These are phyloP conservation scores for Xiphorhynchus erythropygius DNA, from an alignment of 2,797 vertebrate genomes.

Conservation along the genomic window DNA sequence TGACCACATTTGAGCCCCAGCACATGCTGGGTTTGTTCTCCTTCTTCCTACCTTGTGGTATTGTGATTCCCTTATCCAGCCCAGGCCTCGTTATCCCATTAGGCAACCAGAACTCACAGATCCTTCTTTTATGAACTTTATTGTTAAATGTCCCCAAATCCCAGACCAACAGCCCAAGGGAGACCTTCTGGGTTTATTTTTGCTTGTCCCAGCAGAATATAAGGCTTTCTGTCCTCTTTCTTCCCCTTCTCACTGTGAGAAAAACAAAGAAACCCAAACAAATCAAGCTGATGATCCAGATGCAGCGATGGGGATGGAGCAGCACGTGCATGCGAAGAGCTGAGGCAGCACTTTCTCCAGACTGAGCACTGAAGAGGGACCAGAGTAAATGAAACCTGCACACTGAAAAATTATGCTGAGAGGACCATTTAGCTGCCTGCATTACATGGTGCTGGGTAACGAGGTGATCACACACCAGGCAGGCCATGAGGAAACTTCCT, in stretches of 20 bases:
- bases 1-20: background rate
- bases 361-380: background rate
- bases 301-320: background rate
- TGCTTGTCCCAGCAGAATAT: background rate
- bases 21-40: background rate
- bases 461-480: background rate
- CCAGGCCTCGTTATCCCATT: background rate
- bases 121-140: background rate
- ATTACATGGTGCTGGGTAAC: constrained; percentile 3
- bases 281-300: background rate
- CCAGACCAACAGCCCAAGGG: background rate
- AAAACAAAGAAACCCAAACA: background rate
- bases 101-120: background rate
- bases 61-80: background rate
- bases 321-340: background rate
- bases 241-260: background rate
- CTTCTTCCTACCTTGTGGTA: background rate
- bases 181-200: background rate
- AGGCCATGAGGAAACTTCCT: background rate
- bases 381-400: constrained; percentile 4
- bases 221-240: background rate
- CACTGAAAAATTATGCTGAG: background rate
- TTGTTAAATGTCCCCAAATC: background rate
- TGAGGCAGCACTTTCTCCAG: background rate
- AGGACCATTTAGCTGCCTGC: background rate